phyloP scores from a whole-genome alignment of 2,113 vertebrate species.

The Motacilla alba region DNA sequence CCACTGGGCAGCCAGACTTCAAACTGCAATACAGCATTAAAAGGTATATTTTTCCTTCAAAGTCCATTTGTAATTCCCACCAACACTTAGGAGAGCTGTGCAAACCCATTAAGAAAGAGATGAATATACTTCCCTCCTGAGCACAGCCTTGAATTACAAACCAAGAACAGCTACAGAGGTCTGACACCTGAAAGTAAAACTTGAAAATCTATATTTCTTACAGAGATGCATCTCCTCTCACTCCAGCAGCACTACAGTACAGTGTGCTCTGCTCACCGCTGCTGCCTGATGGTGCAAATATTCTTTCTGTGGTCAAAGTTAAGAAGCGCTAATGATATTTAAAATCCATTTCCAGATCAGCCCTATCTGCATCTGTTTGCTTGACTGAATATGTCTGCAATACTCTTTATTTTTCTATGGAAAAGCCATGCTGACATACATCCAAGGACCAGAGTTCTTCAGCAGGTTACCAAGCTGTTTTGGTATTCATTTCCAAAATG shows the following conservation, averaged over 20 bases:
- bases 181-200: not conserved
- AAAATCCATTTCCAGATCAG: conserved; percentile 3
- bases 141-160: conserved; percentile 19
- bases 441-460: conserved; percentile 3
- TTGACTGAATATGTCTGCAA: not conserved
- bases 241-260: not conserved
- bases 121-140: not conserved
- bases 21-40: not conserved
- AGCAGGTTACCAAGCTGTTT: conserved; percentile 32
- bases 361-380: not conserved
- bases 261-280: not conserved
- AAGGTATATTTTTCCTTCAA: not conserved
- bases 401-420: not conserved
- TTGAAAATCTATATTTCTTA: conserved; percentile 23
- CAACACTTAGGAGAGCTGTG: not conserved
- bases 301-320: not conserved
- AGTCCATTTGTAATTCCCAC: conserved; percentile 27
- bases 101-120: conserved; percentile 32
- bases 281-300: not conserved
- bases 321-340: not conserved
- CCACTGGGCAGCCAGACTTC: not conserved
- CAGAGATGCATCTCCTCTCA: not conserved
- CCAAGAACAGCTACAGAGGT: not conserved
- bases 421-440: not conserved
- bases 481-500: not conserved